Percentiles rank a stretch among this genome's conserved stretches.
phyloP scores from a whole-genome alignment of 2,888 invertebrate genomes.

The Bruchidius siliquastri region DNA sequence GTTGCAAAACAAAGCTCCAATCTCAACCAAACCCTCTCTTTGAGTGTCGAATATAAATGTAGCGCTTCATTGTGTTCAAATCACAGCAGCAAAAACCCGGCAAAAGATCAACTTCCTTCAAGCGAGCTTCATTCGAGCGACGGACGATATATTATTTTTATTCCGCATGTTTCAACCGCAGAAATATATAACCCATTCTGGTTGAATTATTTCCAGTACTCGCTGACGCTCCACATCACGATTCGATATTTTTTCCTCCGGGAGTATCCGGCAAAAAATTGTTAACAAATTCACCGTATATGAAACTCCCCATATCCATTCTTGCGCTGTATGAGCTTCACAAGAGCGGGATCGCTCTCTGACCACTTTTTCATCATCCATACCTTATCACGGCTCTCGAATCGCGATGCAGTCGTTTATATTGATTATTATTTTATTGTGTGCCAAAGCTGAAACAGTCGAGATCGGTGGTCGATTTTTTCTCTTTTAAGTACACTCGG shows the following conservation, averaged over 20 bases:
- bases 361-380: conserved; percentile 26
- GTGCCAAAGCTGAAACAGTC: conserved; percentile 17
- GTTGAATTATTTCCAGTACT: background rate
- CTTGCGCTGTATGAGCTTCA: conserved; percentile 30
- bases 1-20: too few relatives aligned
- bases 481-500: background rate
- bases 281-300: conserved; percentile 22
- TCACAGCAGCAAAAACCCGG: too few relatives aligned
- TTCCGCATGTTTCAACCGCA: background rate
- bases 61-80: too few relatives aligned
- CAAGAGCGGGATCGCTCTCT: conserved; percentile 20
- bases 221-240: background rate
- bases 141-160: background rate
- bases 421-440: conserved; percentile 37
- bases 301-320: conserved; percentile 25
- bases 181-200: background rate
- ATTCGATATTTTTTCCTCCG: background rate
- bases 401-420: conserved; percentile 22
- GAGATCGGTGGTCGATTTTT: conserved; percentile 32
- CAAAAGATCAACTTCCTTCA: too few relatives aligned
- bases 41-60: too few relatives aligned
- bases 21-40: too few relatives aligned
- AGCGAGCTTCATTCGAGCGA: background rate
- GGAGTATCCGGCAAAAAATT: background rate
- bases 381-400: conserved; percentile 31